Base-by-base conservation (phyloP, 37 sponge, comb jelly and placozoan genomes). In the Tethya wilhelma region DNA sequence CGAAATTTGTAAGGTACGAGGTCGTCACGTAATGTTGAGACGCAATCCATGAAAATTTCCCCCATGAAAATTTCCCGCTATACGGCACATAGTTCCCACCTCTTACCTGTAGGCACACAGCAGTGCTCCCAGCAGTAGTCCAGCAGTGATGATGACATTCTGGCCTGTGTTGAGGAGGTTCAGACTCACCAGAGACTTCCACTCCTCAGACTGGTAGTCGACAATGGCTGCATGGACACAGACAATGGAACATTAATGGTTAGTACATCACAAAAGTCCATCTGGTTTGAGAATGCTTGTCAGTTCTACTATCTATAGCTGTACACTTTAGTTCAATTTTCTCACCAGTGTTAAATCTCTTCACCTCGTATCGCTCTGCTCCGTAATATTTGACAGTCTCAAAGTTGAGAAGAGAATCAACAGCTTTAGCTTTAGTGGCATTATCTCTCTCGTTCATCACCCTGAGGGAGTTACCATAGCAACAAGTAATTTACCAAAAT, bases 321-420 rank as follows among this genome's bases (percentile, higher is more conserved):
- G 14, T 19, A 49, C 9, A 49, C 9, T 49, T 19, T 9, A 19
- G 14, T 14, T 19, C 14, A 49, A 19, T 49, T n/a, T 6, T 40
- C 59, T 34, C 57, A 75, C 75, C 75, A 26, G 2, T 44, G 25
- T 87, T 82, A 53, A 91, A 83, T 3, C 96, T 80, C 2, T 84
- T 58, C 55, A 91, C 96, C 64, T 99, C 99, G 84, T 74, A 99
- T 3, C 76, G 67, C 67, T 96, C 97, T n/a, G 90, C 96, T 3
- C 85, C 90, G 68, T 90, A 99, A 65, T 99, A 99, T 34, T 99
- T 99, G 41, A 99, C 99, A 23, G 99, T 99, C 82, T 99, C 99
- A 89, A 94, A 99, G 85, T 99, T 99, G 64, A 99, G 89, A 19
- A 99, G 89, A 0, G 97, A 96, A 65, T 99, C 99, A 1, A 99